phyloP scores from a whole-genome alignment of 2,113 vertebrate genomes.

The Tragelaphus imberbis region DNA sequence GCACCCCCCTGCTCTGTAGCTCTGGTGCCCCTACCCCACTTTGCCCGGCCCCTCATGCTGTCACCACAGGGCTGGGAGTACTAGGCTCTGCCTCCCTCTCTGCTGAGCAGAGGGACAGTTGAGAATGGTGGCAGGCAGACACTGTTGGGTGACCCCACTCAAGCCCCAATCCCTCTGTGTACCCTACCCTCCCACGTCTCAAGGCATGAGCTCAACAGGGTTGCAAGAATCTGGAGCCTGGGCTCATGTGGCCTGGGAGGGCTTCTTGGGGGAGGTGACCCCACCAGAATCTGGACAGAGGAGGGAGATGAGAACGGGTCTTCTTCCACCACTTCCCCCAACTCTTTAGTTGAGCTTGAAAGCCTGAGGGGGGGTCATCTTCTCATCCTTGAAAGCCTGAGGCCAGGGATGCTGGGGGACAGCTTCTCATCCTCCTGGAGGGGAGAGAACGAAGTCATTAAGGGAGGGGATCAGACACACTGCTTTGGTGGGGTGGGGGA shows the following conservation, averaged over 20 bases:
- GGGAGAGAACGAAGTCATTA: background rate
- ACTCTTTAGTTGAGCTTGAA: background rate
- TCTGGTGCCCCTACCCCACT: background rate
- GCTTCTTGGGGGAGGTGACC: background rate
- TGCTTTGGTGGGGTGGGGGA: background rate
- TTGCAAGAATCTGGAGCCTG: background rate
- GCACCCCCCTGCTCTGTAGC: background rate
- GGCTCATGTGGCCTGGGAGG: background rate
- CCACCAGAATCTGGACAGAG: background rate
- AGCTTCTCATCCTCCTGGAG: background rate
- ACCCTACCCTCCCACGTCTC: rapidly evolving
- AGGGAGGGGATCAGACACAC: background rate
- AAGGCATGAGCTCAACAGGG: background rate
- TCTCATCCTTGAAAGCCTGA: background rate
- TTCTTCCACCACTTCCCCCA: background rate
- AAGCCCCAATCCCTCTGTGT: rapidly evolving
- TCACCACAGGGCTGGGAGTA: background rate
- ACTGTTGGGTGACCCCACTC: background rate
- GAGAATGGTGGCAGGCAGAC: background rate
- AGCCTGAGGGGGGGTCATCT: background rate
- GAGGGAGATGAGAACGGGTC: background rate
- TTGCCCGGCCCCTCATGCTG: background rate
- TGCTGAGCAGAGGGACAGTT: background rate
- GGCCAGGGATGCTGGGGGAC: background rate
- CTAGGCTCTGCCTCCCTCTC: background rate